phyloP scores from a whole-genome alignment of 2,797 vertebrate genomes.

The Cyprinodon diabolis region DNA sequence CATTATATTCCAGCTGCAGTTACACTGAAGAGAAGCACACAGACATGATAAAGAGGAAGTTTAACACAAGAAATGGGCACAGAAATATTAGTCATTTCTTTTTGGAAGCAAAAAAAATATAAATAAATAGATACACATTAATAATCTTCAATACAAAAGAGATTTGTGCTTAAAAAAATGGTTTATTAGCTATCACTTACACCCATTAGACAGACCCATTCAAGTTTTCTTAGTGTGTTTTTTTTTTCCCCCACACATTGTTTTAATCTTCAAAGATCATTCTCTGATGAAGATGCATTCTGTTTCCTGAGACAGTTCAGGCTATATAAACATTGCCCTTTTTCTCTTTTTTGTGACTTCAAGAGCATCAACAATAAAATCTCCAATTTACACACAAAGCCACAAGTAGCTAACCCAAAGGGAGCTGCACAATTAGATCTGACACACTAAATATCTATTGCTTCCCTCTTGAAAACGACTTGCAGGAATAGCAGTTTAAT shows the following conservation, averaged over 20 bases:
- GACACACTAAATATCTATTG: neutral
- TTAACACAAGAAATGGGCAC: neutral
- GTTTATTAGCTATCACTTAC: neutral
- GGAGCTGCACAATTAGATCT: neutral
- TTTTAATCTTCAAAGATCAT: neutral
- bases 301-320: neutral
- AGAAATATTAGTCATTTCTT: neutral
- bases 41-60: neutral
- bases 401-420: neutral
- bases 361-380: neutral
- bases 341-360: neutral
- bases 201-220: neutral
- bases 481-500: neutral
- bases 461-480: neutral
- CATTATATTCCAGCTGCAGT: neutral
- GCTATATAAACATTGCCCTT: neutral
- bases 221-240: neutral
- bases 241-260: neutral
- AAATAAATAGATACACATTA: neutral
- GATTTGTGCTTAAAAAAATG: neutral
- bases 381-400: neutral
- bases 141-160: neutral
- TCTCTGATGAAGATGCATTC: neutral
- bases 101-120: neutral
- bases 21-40: constrained; percentile 4